These are phyloP conservation scores for Agrypnia vestita DNA, from an alignment of 1,140 invertebrate genomes.

Conservation along the genomic window DNA sequence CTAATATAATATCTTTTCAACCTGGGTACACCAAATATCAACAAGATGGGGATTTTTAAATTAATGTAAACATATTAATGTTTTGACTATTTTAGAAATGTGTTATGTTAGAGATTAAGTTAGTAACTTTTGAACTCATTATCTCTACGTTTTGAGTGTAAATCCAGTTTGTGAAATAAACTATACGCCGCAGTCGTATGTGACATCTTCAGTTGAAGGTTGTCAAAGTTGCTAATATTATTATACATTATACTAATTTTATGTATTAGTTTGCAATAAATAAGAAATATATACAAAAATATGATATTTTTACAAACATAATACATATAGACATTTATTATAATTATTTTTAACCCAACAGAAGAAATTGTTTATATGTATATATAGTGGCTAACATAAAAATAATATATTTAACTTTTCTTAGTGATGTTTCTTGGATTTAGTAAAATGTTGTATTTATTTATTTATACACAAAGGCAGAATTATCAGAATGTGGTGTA, in stretches of 20 bases:
- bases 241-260: constrained; percentile 9
- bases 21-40: too few relatives aligned
- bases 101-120: too few relatives aligned
- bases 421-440: constrained; percentile 22
- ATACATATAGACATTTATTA: constrained; percentile 39
- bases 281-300: constrained; percentile 44
- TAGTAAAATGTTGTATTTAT: constrained; percentile 31
- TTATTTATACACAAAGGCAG: constrained; percentile 33
- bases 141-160: too few relatives aligned
- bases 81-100: too few relatives aligned
- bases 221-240: constrained; percentile 24
- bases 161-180: too few relatives aligned
- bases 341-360: constrained; percentile 23
- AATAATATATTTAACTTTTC: constrained; percentile 1
- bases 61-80: too few relatives aligned
- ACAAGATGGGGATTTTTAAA: too few relatives aligned
- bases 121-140: too few relatives aligned
- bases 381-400: constrained; percentile 25
- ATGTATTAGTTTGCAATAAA: constrained; percentile 31
- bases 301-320: constrained; percentile 41
- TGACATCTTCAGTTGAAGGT: constrained; percentile 39
- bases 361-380: constrained; percentile 6
- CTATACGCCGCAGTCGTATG: too few relatives aligned
- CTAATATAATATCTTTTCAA: too few relatives aligned
- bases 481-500: constrained; percentile 6